phyloP scores from a whole-genome alignment of 2,113 vertebrate genomes.

The Austrofundulus limnaeus region DNA sequence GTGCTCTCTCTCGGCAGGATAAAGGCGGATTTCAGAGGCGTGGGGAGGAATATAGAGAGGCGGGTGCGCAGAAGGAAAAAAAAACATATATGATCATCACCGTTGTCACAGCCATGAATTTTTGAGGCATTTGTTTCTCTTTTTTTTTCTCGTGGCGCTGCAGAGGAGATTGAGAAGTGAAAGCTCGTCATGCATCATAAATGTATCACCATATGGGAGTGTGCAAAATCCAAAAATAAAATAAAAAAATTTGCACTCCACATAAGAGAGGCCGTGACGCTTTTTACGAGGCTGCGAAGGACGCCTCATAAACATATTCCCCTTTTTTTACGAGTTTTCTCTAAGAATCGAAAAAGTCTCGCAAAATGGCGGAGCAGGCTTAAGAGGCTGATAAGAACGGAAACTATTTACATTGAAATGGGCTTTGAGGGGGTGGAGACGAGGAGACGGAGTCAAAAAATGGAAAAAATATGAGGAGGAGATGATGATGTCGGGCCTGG shows the following conservation, averaged over 20 bases:
- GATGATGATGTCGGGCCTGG: slow-evolving; percentile 56
- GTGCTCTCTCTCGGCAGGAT: slow-evolving; percentile 29
- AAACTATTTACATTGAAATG: slow-evolving; percentile 62
- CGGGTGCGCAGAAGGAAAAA: slow-evolving; percentile 29
- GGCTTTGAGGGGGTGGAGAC: slow-evolving; percentile 27
- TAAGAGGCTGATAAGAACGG: slow-evolving; percentile 51
- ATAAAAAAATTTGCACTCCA: slow-evolving; percentile 41
- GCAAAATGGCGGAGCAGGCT: slow-evolving; percentile 40
- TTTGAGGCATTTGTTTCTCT: slow-evolving; percentile 64
- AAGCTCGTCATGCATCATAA: slow-evolving; percentile 69
- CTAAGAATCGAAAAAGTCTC: slow-evolving; percentile 42
- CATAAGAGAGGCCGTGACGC: slow-evolving; percentile 51
- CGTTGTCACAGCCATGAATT: slow-evolving; percentile 65
- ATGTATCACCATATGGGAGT: slow-evolving; percentile 63
- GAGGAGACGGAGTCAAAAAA: slow-evolving; percentile 34
- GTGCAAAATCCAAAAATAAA: too few species aligned
- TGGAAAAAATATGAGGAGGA: slow-evolving; percentile 47
- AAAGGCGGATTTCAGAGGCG: slow-evolving; percentile 55
- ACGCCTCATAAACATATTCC: slow-evolving; percentile 61
- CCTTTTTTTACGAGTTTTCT: slow-evolving; percentile 41
- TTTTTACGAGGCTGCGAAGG: slow-evolving; percentile 48
- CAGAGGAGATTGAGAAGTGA: slow-evolving; percentile 59
- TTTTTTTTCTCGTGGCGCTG: slow-evolving; percentile 48
- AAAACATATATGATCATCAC: slow-evolving; percentile 64
- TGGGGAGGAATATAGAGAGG: slow-evolving; percentile 61